A percentile compares a stretch with the other conserved stretches of the same genome.
These are phyloP conservation scores for Catalaphyllia jardinei DNA, from an alignment of 64 coral and sea anemone genomes.

Conservation along the genomic window DNA sequence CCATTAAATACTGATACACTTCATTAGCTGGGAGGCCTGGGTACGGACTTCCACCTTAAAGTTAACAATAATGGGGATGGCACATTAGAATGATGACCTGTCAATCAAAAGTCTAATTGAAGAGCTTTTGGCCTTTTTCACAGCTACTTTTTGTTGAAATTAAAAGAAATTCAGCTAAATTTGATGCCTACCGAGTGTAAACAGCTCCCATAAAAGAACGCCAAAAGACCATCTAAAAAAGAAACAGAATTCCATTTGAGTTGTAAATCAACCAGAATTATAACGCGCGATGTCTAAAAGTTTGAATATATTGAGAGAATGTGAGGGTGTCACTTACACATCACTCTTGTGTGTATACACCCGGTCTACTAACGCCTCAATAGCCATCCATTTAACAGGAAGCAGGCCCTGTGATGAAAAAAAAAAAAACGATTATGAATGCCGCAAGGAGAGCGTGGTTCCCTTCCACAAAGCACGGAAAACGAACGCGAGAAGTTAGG, in stretches of 20 bases:
- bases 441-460: too few relatives aligned
- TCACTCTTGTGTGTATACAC: slow-evolving; percentile 87
- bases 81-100: neutral
- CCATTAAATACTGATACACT: slow-evolving; percentile 90
- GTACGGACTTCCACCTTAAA: slow-evolving; percentile 75
- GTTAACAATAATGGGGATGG: neutral
- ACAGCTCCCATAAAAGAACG: slow-evolving; percentile 86
- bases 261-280: neutral
- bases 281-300: neutral
- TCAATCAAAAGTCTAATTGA: neutral
- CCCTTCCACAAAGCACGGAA: too few relatives aligned
- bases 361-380: slow-evolving; percentile 83
- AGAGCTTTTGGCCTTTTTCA: too few relatives aligned
- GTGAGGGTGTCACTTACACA: slow-evolving; percentile 55
- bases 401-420: slow-evolving; percentile 60
- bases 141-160: too few relatives aligned
- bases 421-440: neutral
- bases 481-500: too few relatives aligned
- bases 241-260: neutral
- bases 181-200: slow-evolving; percentile 65
- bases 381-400: slow-evolving; percentile 96
- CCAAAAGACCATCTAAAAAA: slow-evolving; percentile 86
- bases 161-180: too few relatives aligned
- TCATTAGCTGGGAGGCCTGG: slow-evolving; percentile 89
- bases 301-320: neutral